phyloP scores from a whole-genome alignment of 1,140 invertebrate species.

The Ephestia elutella region DNA sequence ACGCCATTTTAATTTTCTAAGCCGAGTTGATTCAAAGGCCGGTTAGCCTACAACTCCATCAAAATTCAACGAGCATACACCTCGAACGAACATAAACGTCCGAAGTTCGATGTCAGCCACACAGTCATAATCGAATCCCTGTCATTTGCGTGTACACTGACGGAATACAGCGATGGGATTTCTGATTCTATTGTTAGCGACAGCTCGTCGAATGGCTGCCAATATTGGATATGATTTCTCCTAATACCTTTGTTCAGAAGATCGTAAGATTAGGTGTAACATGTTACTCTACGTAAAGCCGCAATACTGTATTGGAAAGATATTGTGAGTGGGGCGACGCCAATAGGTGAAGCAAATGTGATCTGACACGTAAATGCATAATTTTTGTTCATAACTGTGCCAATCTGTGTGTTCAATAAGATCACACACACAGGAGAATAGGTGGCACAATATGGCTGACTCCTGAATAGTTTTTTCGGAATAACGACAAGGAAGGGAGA shows the following conservation, averaged over 20 bases:
- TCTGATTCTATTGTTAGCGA: neutral
- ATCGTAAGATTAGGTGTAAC: neutral
- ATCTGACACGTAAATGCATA: slow-evolving; percentile 1
- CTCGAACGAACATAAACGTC: neutral
- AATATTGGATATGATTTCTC: neutral
- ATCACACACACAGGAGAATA: too few species aligned
- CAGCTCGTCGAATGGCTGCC: neutral
- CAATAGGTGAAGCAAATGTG: neutral
- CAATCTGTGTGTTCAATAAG: too few species aligned
- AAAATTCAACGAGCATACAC: neutral
- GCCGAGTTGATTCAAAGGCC: too few species aligned
- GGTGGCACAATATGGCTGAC: too few species aligned
- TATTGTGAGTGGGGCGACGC: neutral
- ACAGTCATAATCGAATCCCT: neutral
- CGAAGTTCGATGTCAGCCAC: neutral
- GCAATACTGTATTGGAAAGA: neutral
- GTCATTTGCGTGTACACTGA: slow-evolving; percentile 3
- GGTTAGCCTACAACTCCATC: neutral
- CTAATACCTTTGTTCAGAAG: neutral
- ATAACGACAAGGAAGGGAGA: too few species aligned
- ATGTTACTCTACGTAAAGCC: neutral
- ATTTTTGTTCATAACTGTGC: neutral
- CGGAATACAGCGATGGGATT: neutral
- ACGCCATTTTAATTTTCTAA: too few species aligned
- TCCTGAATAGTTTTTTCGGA: too few species aligned